Percentiles rank a stretch among this genome's conserved stretches.
These are phyloP conservation scores for Puffinus mauretanicus DNA, from an alignment of 2,113 vertebrate species.

Conservation along the genomic window DNA sequence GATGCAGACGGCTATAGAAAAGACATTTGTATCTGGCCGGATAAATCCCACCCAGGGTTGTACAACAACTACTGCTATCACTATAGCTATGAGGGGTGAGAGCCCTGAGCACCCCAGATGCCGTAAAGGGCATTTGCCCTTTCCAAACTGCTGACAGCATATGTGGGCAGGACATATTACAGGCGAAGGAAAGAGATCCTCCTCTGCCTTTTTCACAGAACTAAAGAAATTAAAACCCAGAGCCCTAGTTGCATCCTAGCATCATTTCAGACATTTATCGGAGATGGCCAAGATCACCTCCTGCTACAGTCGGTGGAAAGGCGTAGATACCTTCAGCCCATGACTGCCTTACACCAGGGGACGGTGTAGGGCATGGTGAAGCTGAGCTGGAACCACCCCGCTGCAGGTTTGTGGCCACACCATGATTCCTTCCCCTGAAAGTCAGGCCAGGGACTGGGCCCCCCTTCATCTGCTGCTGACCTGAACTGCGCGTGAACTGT, in stretches of 20 bases:
- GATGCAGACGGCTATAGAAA: background rate
- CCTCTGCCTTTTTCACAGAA: background rate
- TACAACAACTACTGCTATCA: background rate
- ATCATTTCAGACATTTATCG: background rate
- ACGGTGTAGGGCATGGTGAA: rapidly evolving
- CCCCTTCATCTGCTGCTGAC: background rate
- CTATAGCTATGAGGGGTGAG: background rate
- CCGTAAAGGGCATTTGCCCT: background rate
- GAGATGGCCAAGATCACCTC: background rate
- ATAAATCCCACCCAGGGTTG: background rate
- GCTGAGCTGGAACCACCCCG: background rate
- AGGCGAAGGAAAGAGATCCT: background rate
- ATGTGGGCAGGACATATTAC: background rate
- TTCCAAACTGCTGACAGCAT: background rate
- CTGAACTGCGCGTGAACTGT: constrained; percentile 31
- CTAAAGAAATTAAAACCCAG: background rate
- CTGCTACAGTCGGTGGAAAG: background rate
- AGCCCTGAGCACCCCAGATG: background rate
- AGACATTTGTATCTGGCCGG: background rate
- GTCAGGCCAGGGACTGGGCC: background rate
- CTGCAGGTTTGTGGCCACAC: background rate
- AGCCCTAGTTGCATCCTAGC: background rate
- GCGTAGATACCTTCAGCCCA: background rate
- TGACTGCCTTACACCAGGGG: background rate
- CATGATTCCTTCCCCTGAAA: background rate